Evolutionary conservation across 1,140 invertebrate species (phyloP), one percentile per base, ranked within the genome.

Genomic region (Berghia stephanieae): DNA sequence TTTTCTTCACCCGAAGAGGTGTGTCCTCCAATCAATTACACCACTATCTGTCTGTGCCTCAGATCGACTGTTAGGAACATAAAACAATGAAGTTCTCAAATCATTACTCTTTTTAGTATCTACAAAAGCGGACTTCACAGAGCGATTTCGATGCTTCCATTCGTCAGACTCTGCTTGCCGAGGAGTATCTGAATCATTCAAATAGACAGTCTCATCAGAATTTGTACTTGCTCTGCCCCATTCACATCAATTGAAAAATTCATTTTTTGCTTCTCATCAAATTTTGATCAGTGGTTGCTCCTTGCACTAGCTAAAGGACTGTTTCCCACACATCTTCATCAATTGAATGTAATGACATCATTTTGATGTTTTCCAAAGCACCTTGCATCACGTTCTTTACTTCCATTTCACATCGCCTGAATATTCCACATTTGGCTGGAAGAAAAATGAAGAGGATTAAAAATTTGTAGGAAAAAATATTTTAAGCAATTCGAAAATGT

Each of bases 321-420:
- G 5, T 31, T 13, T 16, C 16, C 13, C 36, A 16, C 10, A 10
- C 40, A 3, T 21, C 1, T 49, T 49, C 49, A 27, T 1, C 6
- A 13, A 3, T 73, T 27, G 27, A 52, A 34, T 73, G 6, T 44
- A 55, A 6, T 3, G 31, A 44, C 49, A 73, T 16, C 10, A 49
- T 36, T 44, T 68, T 67, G n/a, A 75, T 75, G 63, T 76, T 68
- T 21, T 18, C 60, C 31, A 68, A 68, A 44, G 74, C 74, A 67
- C 60, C 63, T 38, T 67, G 74, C 10, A 44, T 31, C 16, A 44
- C 74, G 68, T 68, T 52, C 38, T 68, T 76, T 4, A 76, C 60
- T 49, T 76, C 74, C 63, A 68, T 76, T 13, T 49, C 3, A 76
- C 74, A 67, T 76, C 74, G 18, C 68, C 74, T 1, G 74, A 44